Base-by-base conservation (phyloP, 2,888 invertebrate genomes). In the Brachylomia viminalis region DNA sequence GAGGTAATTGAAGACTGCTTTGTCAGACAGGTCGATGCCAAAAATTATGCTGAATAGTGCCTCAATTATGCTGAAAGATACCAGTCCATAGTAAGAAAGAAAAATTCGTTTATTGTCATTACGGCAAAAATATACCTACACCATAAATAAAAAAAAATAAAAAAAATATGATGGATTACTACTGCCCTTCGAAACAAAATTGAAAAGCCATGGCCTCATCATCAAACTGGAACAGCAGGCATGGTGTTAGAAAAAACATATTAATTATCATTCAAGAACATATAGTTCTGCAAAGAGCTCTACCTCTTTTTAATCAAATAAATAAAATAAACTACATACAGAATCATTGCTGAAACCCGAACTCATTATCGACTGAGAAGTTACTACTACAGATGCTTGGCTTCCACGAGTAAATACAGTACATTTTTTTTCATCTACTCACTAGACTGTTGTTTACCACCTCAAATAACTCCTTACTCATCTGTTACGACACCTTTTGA, bases 391-490 rank as follows among this genome's bases (percentile, higher is more conserved):
- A 17, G 8, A 45, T 30, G 17, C 15, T 0, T 42, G 13, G 20
- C 8, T 8, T 23, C 11, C 33, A 27, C 4, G 17, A 45, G 15
- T 45, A 10, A 68, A 76, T 45, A 61, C 30, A 33, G n/a, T 20
- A 30, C 20, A 59, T 4, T 20, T 20, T 11, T 69, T 47, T 30
- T 7, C 42, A 70, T n/a, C 1, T 20, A 4, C 20, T 45, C 4
- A 42, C 30, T 45, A 47, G 17, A n/a, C 30, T 33, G 1, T 42
- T 23, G 10, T 13, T 27, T 49, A 15, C 0, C 27, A 58, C 52
- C 33, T 30, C 10, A 65, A 54, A 59, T 47, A 80, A 52, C 23
- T 54, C 7, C 5, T 76, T 49, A 66, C 27, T 71, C 56, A 82
- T 42, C 6, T 33, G 33, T 77, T 70, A 77, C 33, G 15, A 27